Evolutionary conservation across 2,888 invertebrate species (phyloP).

Genomic region (Apotomis turbidana): DNA sequence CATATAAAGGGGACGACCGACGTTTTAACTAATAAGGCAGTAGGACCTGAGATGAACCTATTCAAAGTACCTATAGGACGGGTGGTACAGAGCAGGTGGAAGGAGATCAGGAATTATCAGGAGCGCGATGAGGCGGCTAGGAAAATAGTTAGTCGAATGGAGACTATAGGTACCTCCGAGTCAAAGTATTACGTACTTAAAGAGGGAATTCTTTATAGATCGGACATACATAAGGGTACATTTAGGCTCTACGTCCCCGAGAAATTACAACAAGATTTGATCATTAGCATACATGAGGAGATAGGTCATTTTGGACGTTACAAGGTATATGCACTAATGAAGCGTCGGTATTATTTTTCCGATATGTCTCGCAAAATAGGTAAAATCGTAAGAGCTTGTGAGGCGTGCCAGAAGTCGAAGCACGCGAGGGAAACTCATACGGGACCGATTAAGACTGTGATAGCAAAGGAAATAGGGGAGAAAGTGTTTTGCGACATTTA

Average conservation of each 20-base stretch:
- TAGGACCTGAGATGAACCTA: neutral
- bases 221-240: constrained; percentile 8
- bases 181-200: neutral
- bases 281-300: constrained; percentile 23
- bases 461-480: constrained; percentile 33
- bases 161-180: too few species aligned
- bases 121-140: neutral
- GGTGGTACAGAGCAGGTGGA: neutral
- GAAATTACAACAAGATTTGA: neutral
- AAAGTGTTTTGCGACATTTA: constrained; percentile 9
- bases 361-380: constrained; percentile 9
- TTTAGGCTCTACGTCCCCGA: constrained; percentile 1
- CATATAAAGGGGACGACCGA: neutral
- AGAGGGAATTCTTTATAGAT: neutral
- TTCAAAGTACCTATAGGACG: neutral
- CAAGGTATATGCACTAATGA: constrained; percentile 19
- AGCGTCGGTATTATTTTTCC: constrained; percentile 20
- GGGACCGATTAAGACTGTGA: constrained; percentile 29
- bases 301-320: constrained; percentile 36
- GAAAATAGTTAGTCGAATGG: neutral
- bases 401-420: constrained; percentile 35
- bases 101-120: neutral
- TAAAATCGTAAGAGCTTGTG: constrained; percentile 25
- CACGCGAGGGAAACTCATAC: constrained; percentile 21
- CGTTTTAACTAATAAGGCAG: neutral